Evolutionary conservation across 2,797 vertebrate species (phyloP).

Genomic region (Fratercula arctica): DNA sequence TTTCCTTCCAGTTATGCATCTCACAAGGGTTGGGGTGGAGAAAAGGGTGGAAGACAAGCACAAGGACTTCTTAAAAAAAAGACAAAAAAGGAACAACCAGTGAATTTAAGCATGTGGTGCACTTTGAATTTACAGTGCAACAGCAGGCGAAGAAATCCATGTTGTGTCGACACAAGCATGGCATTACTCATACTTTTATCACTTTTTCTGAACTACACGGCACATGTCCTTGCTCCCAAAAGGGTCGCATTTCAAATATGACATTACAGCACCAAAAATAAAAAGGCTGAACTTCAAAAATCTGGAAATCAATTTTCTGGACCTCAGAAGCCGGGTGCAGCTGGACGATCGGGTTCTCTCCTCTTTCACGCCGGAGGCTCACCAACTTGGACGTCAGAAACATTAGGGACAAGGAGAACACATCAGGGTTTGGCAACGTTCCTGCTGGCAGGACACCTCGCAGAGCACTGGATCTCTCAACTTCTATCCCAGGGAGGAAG

Average conservation of each 20-base stretch:
- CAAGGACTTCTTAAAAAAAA: not conserved
- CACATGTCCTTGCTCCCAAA: not conserved
- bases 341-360: fast-evolving
- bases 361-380: not conserved
- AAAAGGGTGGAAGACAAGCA: not conserved
- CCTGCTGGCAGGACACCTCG: not conserved
- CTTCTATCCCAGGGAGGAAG: not conserved
- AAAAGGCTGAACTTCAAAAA: not conserved
- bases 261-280: not conserved
- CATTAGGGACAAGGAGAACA: not conserved
- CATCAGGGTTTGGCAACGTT: not conserved
- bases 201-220: not conserved
- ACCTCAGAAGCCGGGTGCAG: not conserved
- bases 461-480: not conserved
- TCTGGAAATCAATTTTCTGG: not conserved
- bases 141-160: not conserved
- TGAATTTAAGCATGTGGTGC: not conserved
- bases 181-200: not conserved
- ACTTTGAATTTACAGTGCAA: not conserved
- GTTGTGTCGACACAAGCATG: not conserved
- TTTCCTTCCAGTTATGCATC: not conserved
- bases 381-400: fast-evolving
- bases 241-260: not conserved
- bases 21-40: not conserved
- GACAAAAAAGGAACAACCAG: not conserved